phyloP scores from a whole-genome alignment of 2,888 invertebrate genomes.

The Acleris holmiana region DNA sequence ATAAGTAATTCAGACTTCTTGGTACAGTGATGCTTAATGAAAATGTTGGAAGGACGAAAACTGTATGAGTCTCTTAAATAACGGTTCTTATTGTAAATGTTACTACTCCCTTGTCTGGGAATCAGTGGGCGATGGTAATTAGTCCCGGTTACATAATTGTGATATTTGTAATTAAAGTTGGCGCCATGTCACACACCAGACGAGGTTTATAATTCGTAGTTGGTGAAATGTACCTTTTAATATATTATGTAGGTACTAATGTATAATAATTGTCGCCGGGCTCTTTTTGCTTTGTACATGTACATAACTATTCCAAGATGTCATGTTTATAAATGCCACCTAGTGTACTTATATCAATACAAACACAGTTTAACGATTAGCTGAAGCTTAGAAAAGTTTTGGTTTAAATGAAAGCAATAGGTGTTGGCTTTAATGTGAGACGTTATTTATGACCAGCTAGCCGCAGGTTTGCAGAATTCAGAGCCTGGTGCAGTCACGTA shows the following conservation, averaged over 20 bases:
- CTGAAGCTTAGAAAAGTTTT: slow-evolving; percentile 17
- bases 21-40: not conserved
- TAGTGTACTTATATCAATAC: not conserved
- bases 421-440: slow-evolving; percentile 31
- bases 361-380: not conserved
- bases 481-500: slow-evolving; percentile 22
- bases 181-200: too few species aligned
- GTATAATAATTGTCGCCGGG: too few species aligned
- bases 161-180: too few species aligned
- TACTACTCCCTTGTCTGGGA: not conserved
- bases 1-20: too few species aligned
- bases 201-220: too few species aligned
- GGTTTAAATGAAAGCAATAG: slow-evolving; percentile 21
- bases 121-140: not conserved
- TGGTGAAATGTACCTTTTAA: too few species aligned
- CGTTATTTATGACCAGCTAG: slow-evolving; percentile 36
- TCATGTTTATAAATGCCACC: not conserved
- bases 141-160: not conserved
- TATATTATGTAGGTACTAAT: too few species aligned
- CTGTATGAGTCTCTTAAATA: not conserved
- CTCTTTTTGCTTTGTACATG: not conserved
- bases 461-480: slow-evolving; percentile 33
- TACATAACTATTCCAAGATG: not conserved
- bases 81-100: not conserved
- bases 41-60: not conserved